phyloP scores from a whole-genome alignment of 2,888 invertebrate species.

The Cataglyphis rosenhaueri region DNA sequence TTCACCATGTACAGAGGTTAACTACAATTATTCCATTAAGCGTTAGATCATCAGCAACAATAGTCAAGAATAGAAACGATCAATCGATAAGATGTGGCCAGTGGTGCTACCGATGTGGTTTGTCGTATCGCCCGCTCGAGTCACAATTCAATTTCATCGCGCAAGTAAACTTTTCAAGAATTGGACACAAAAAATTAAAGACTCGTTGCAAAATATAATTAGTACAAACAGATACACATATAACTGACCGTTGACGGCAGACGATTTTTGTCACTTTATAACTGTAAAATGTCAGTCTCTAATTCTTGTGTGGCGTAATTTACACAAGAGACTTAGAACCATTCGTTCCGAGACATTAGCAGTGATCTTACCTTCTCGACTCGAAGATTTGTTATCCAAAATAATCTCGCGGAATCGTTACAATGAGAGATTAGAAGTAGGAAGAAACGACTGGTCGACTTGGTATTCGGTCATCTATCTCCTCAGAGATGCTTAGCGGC shows the following conservation, averaged over 20 bases:
- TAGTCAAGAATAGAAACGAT: constrained; percentile 58
- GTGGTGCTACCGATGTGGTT: neutral
- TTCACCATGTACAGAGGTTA: constrained; percentile 63
- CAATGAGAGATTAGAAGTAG: constrained; percentile 34
- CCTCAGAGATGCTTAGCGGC: constrained; percentile 7
- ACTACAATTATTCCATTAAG: constrained; percentile 71
- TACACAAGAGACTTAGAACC: constrained; percentile 19
- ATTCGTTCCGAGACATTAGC: constrained; percentile 2
- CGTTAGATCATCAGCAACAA: constrained; percentile 74
- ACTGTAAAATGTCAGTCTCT: neutral
- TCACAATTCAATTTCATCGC: neutral
- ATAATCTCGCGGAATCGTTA: neutral
- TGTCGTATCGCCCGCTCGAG: neutral
- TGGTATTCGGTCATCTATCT: constrained; percentile 20
- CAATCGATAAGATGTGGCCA: constrained; percentile 50
- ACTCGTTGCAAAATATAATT: neutral
- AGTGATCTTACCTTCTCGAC: neutral
- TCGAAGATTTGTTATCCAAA: constrained; percentile 24
- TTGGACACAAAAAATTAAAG: neutral
- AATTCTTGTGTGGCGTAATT: constrained; percentile 31
- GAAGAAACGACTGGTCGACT: constrained; percentile 16
- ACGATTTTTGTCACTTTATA: constrained; percentile 6
- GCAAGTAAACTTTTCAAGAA: constrained; percentile 10
- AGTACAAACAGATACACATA: neutral
- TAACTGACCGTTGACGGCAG: neutral